Evolutionary conservation across 2,888 invertebrate genomes (phyloP), one percentile per base, ranked within the genome.

Genomic region (Leuctra nigra): DNA sequence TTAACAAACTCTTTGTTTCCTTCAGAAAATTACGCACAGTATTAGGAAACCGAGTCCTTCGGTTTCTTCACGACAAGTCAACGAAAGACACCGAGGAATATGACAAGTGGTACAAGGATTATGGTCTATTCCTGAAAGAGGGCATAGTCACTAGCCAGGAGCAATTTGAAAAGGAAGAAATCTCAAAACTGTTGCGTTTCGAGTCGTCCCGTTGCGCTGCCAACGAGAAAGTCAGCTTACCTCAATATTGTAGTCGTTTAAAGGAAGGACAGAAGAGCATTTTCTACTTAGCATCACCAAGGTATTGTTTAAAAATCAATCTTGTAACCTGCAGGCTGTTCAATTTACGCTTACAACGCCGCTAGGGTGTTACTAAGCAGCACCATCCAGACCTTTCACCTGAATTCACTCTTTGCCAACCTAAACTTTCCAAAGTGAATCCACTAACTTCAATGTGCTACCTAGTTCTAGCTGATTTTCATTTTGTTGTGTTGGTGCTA

Each of bases 241-340:
- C 83, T 1, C 91, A 97, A 54, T 99, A 98, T 69, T 81, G 80
- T 57, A 76, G 77, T 35, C 77, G 84, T 56, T 86, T 92, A 72
- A 83, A 86, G 62, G 83, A 86, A 35, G 87, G 84, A 25, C 87
- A 91, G 66, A 88, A 86, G 66, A 86, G 86, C 60, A 90, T 98
- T 64, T 97, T 88, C 72, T 98, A 96, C 70, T 76, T 98, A 63
- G 89, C 93, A 29, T 92, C 96, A 13, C 97, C 97, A 6, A 92
- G 85, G 91, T 91, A 75, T 64, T n/a, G n/a, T n/a, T n/a, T n/a
- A n/a, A n/a, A n/a, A n/a, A n/a, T n/a, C n/a, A n/a, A n/a, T n/a
- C n/a, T n/a, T n/a, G n/a, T n/a, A n/a, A n/a, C n/a, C n/a, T n/a
- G n/a, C n/a, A n/a, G n/a, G n/a, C n/a, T n/a, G n/a, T n/a, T n/a